Base-by-base conservation (phyloP, 1,140 invertebrate genomes). In the Trypoxylus dichotomus region DNA sequence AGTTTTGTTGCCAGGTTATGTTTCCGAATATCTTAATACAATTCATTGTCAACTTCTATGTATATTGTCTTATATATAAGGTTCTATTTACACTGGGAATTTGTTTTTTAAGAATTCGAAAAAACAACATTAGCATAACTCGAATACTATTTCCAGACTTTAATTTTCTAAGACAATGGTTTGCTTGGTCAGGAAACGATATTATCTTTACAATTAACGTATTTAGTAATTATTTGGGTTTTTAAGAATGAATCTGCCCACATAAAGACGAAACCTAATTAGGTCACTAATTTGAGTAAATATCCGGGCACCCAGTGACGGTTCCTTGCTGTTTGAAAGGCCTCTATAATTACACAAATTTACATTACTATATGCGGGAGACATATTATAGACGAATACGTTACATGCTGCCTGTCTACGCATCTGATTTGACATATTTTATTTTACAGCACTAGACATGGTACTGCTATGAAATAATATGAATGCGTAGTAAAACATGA, bases 291-390 rank as follows among this genome's bases (percentile, higher is more conserved):
- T 63, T 63, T 19, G 2, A 24, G 13, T 63, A 19, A 19, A 11
- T 24, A 63, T 63, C 19, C 60, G 60, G 60, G 60, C 19, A 63
- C 21, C 25, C 6, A 63, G 19, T 19, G 60, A 13, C 47, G 3
- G 25, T 63, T 63, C 8, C 25, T 27, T 25, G 60, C 13, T 21
- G 21, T 8, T 58, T 58, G 1, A 13, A 58, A 58, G n/a, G 15
- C 21, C 47, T 58, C 15, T 19, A 58, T 58, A 19, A 21, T 58
- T 58, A 25, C 11, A 21, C 25, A 63, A 63, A 63, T 47, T 47
- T 47, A 24, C 60, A 63, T 63, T n/a, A 63, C 19, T 19, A 63
- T 19, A 63, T 63, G 60, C 60, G 60, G 60, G 60, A 63, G 60
- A 63, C 32, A 37, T n/a, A n/a, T 63, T 1, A 24, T 63, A 63